Evolutionary conservation across 2,888 invertebrate species (phyloP), one percentile per base, ranked within the genome.

Genomic region (Parnassius apollo): DNA sequence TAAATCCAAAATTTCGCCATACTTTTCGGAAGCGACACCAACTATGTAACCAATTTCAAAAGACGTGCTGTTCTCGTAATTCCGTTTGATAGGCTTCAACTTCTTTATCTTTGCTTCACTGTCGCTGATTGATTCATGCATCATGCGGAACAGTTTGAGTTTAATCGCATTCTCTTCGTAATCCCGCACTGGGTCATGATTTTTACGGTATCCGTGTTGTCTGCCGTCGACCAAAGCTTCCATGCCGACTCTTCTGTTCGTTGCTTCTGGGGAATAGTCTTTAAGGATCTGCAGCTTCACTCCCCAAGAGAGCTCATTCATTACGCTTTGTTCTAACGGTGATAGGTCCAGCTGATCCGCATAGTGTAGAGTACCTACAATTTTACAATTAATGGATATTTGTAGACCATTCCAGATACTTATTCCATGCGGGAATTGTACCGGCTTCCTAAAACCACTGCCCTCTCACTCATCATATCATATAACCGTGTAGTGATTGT

Each of bases 71-170:
- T 87, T 86, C 0, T 66, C 61, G 46, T 88, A 88, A 1, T 79
- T 71, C 0, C 68, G 60, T 9, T 79, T 76, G 0, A 88, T 83
- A 0, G 81, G 59, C 9, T 88, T 87, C 0, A 86, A 86, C 2
- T 84, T 70, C 52, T 80, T 80, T 1, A 75, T 80, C 50, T 86
- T 87, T 0, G 81, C 2, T 2, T 88, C 88, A 11, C 82, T 86
- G 42, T 88, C 87, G 44, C 82, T 62, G 0, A 88, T 80, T 0
- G 83, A 82, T 51, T 89, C 88, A 35, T 88, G 86, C 88, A 89
- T 89, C 0, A 89, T 72, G 0, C 86, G 66, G 62, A 87, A 88
- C 0, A 88, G 62, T 46, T 88, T 88, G 0, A 88, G 59, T 48
- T 86, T 77, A 82, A 88, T 88, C 2, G 72, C 78, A 0, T 88